A percentile compares a stretch with the other conserved stretches of the same genome.
Conservation (phyloP, 1,140 invertebrate species). For the Drosophila repleta region DNA sequence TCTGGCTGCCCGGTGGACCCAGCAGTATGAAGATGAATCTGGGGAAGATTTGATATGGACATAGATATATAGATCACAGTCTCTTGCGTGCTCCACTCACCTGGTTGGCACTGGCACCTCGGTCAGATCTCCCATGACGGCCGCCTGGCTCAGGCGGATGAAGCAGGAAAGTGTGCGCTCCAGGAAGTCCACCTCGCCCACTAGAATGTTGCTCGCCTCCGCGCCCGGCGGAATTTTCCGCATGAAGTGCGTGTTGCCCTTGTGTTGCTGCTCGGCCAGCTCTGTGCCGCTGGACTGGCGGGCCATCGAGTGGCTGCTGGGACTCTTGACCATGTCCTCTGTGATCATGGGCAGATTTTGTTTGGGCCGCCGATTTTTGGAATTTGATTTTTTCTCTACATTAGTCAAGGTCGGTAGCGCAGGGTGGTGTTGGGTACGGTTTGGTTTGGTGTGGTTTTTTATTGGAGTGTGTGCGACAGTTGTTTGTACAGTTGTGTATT, state of each 20-base stretch:
- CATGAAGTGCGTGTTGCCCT: constrained; percentile 97
- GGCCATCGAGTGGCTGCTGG: constrained; percentile 91
- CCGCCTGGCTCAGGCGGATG: constrained; percentile 94
- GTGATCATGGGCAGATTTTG: constrained; percentile 70
- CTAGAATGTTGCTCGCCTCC: constrained; percentile 98
- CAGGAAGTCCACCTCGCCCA: constrained; percentile 98
- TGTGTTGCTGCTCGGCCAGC: constrained; percentile 89
- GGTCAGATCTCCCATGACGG: constrained; percentile 96
- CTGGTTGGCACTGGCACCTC: constrained; percentile 98
- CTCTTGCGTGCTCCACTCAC: constrained; percentile 14
- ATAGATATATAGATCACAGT: background rate
- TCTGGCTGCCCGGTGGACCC: constrained; percentile 91
- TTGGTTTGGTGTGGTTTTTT: constrained; percentile 13
- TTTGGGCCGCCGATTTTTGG: constrained; percentile 69
- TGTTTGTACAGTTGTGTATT: constrained; percentile 41
- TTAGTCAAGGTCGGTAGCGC: constrained; percentile 51
- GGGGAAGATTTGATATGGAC: too few species aligned
- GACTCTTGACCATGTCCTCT: constrained; percentile 89
- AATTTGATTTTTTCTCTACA: constrained; percentile 82
- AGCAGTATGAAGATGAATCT: constrained; percentile 97
- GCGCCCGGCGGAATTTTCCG: constrained; percentile 98
- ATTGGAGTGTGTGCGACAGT: constrained; percentile 40
- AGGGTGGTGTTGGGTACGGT: constrained; percentile 2
- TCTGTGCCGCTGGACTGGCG: constrained; percentile 90
- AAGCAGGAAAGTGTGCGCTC: constrained; percentile 96